A percentile compares a stretch with the other conserved stretches of the same genome.
These are phyloP conservation scores for Oriolus oriolus DNA, from an alignment of 2,113 vertebrate genomes.

Conservation along the genomic window DNA sequence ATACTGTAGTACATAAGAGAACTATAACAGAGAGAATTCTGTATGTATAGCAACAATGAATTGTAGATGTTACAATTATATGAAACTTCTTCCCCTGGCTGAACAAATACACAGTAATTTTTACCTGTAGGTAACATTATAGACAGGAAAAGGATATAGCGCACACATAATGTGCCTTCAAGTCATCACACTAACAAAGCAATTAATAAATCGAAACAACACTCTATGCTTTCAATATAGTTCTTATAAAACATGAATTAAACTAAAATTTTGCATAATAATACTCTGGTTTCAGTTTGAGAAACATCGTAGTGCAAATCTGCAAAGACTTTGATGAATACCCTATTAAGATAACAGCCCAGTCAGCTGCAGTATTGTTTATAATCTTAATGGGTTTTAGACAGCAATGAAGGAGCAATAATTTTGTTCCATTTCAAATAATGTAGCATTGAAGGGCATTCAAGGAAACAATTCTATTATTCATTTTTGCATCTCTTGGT, in stretches of 20 bases:
- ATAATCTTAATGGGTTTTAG: conserved; percentile 61
- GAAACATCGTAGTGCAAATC: conserved; percentile 35
- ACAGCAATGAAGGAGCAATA: conserved; percentile 54
- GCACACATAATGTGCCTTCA: neutral
- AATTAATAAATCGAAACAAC: conserved; percentile 26
- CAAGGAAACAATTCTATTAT: conserved; percentile 30
- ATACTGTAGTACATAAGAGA: neutral
- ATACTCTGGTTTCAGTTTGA: conserved; percentile 42
- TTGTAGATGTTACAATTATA: neutral
- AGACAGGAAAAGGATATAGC: neutral
- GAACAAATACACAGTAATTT: neutral
- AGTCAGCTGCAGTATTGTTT: conserved; percentile 66
- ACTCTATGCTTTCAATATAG: conserved; percentile 4
- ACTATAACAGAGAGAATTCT: neutral
- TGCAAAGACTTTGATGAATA: conserved; percentile 69
- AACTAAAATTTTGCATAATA: conserved; percentile 55
- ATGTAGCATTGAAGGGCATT: conserved; percentile 23
- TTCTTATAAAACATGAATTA: conserved; percentile 14
- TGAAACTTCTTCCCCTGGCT: neutral
- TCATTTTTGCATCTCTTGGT: conserved; percentile 23
- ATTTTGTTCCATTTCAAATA: conserved; percentile 56
- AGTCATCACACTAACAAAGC: neutral
- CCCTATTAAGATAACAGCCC: conserved; percentile 57
- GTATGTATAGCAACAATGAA: neutral
- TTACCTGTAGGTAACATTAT: neutral